These are phyloP conservation scores for Indri indri DNA, from an alignment of 2,113 vertebrate species.

Conservation along the genomic window DNA sequence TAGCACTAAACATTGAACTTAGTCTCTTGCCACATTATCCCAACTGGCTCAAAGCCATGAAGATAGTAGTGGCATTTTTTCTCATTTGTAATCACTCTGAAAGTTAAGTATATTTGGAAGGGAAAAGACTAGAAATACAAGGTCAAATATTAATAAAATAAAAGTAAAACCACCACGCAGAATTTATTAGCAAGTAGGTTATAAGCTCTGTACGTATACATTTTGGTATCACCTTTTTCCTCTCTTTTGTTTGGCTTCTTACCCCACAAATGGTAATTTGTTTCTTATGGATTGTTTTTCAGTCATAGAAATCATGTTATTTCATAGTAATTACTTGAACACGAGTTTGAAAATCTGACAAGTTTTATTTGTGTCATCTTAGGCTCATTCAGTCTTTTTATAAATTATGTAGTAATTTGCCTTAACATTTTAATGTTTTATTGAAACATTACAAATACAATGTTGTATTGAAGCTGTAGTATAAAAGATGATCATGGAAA, in stretches of 20 bases:
- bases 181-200: not conserved
- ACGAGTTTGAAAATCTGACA: not conserved
- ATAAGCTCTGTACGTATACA: not conserved
- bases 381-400: not conserved
- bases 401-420: not conserved
- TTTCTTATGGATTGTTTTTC: not conserved
- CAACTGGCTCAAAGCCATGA: conserved; percentile 88
- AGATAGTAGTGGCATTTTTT: conserved; percentile 82
- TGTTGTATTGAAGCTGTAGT: not conserved
- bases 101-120: conserved; percentile 77
- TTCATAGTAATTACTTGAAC: conserved; percentile 13
- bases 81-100: conserved; percentile 81
- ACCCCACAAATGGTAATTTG: not conserved
- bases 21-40: conserved; percentile 86
- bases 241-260: not conserved
- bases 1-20: conserved; percentile 87
- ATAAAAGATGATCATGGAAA: not conserved
- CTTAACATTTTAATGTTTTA: conserved; percentile 13
- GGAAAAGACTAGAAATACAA: conserved; percentile 61
- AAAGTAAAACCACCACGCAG: not conserved
- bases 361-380: not conserved
- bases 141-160: not conserved
- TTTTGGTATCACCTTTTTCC: not conserved
- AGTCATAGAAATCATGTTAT: not conserved
- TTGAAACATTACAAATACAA: too few species aligned